These are phyloP conservation scores for Halcyon smyrnensis DNA, from an alignment of 2,797 vertebrate genomes.

Conservation along the genomic window DNA sequence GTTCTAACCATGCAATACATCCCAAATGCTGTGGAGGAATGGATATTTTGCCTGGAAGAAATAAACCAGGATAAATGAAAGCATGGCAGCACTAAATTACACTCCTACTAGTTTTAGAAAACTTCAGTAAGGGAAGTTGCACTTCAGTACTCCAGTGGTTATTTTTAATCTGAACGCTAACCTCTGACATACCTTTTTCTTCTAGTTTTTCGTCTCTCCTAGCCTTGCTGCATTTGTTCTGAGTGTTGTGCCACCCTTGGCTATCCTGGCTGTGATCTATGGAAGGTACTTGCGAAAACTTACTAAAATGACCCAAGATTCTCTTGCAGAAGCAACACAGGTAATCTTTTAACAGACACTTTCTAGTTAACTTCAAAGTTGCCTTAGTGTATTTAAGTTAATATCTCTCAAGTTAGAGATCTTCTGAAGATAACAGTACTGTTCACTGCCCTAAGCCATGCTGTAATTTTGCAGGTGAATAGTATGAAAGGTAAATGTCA, in stretches of 20 bases:
- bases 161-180: background rate
- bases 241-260: conserved; percentile 91
- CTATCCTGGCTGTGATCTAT: conserved; percentile 88
- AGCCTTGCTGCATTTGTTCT: conserved; percentile 91
- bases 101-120: background rate
- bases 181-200: conserved; percentile 27
- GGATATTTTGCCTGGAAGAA: background rate
- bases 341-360: conserved; percentile 68
- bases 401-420: background rate
- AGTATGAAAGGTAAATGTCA: background rate
- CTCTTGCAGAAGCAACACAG: conserved; percentile 94
- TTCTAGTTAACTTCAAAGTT: background rate
- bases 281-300: conserved; percentile 91
- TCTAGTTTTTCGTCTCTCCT: conserved; percentile 93
- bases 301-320: conserved; percentile 91
- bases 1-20: background rate
- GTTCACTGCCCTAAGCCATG: background rate
- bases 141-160: background rate
- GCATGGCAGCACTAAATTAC: background rate
- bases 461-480: background rate
- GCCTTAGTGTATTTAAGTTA: background rate
- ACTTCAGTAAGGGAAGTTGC: background rate
- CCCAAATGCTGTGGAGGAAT: background rate
- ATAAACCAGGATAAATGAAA: background rate
- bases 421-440: background rate